phyloP scores from a whole-genome alignment of 2,888 invertebrate species.

The Endomychus coccineus region DNA sequence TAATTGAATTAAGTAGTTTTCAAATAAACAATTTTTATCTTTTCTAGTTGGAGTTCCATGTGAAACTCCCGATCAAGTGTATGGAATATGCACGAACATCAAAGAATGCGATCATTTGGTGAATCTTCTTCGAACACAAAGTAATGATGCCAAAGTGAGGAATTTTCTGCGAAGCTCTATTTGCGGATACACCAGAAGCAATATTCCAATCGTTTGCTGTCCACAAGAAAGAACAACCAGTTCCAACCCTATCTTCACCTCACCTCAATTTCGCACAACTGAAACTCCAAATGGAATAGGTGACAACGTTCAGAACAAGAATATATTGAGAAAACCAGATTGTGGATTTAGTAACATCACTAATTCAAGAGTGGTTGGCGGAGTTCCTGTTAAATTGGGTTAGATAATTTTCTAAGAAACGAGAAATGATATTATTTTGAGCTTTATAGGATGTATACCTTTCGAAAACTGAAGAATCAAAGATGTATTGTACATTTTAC shows the following conservation, averaged over 20 bases:
- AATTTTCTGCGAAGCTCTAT: constrained; percentile 54
- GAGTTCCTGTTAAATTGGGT: constrained; percentile 58
- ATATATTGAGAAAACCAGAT: constrained; percentile 41
- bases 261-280: constrained; percentile 3
- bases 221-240: constrained; percentile 26
- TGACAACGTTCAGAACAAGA: constrained; percentile 3
- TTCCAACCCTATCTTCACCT: constrained; percentile 5
- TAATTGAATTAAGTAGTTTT: too few relatives aligned
- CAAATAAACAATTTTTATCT: too few relatives aligned
- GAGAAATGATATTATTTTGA: too few relatives aligned
- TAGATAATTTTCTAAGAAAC: too few relatives aligned
- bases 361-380: constrained; percentile 63
- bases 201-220: constrained; percentile 59
- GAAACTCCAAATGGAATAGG: constrained; percentile 2
- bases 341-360: constrained; percentile 57
- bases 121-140: constrained; percentile 43
- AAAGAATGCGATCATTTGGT: constrained; percentile 48
- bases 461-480: too few relatives aligned
- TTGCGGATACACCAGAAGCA: constrained; percentile 60
- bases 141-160: constrained; percentile 44
- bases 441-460: too few relatives aligned
- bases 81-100: constrained; percentile 51
- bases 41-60: constrained; percentile 39
- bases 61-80: constrained; percentile 44
- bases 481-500: too few relatives aligned